A percentile compares a stretch with the other conserved stretches of the same genome.
phyloP scores from a whole-genome alignment of 2,113 vertebrate genomes.

The Empidonax traillii region DNA sequence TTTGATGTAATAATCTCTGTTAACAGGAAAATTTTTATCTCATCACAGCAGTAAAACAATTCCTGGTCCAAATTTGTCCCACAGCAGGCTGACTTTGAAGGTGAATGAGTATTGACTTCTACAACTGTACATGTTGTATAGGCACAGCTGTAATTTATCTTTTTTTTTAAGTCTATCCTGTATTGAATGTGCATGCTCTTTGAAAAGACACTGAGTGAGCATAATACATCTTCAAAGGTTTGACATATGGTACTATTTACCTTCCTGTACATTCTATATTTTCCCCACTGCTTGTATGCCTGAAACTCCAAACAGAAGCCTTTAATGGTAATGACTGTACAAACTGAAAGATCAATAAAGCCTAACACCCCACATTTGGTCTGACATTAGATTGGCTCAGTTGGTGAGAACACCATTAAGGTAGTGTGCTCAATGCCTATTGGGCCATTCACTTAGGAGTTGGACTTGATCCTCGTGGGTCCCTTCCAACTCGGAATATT shows the following conservation, averaged over 20 bases:
- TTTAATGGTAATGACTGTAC: background rate
- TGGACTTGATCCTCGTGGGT: background rate
- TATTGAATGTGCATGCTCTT: background rate
- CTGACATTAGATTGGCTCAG: background rate
- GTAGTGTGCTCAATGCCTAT: background rate
- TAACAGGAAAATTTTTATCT: background rate
- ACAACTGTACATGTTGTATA: background rate
- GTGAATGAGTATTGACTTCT: background rate
- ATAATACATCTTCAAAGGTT: background rate
- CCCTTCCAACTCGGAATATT: background rate
- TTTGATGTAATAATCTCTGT: background rate
- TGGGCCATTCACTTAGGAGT: background rate
- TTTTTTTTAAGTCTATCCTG: background rate
- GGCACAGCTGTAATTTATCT: background rate
- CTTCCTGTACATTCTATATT: background rate
- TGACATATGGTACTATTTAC: background rate
- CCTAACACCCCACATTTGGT: background rate
- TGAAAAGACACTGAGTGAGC: background rate
- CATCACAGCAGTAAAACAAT: background rate
- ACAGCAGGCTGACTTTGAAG: background rate
- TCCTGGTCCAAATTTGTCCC: background rate
- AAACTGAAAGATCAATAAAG: background rate
- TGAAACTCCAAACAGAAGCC: background rate
- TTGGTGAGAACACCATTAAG: background rate
- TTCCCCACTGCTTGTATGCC: background rate